Evolutionary conservation across 1,140 invertebrate species (phyloP), one percentile per base, ranked within the genome.

Genomic region (Fopius arisanus): DNA sequence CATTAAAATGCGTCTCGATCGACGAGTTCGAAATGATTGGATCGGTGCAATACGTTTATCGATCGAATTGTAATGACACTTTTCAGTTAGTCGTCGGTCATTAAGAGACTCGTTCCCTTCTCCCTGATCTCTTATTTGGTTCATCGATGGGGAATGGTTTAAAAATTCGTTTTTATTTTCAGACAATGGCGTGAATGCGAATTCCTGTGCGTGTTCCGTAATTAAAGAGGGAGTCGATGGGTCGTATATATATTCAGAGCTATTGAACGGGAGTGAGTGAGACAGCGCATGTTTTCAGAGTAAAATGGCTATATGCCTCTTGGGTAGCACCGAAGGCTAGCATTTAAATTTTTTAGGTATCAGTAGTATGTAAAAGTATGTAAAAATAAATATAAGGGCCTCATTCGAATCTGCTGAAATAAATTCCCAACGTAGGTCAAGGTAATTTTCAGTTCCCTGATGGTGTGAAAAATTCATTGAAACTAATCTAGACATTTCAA

Each of bases 11-110:
- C 63, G 0, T 14, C 26, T 59, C 62, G 71, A 73, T 68, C 21
- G 33, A 76, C 26, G 40, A 62, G n/a, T 33, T 67, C 59, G 31
- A 67, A 76, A 71, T 76, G 69, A 76, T 76, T 76, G 59, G 54
- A 75, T 70, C 48, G 48, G 70, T 67, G 62, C 70, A 67, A 72
- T 75, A 75, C 51, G 70, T 33, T 75, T 62, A 75, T 75, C 51
- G 74, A 69, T 75, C 66, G 67, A 10, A 33, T 51, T 75, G 69
- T 68, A 75, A 75, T 70, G 74, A 75, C 28, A 70, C 70, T 75
- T 75, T 75, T 75, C 74, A 72, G 74, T 72, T 75, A 72, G 70
- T 75, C 74, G 66, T 69, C 66, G 23, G 66, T 67, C 70, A 75
- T 72, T 75, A 75, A 72, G 65, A 67, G 54, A 65, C 54, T 48